A percentile compares a stretch with the other conserved stretches of the same genome.
Evolutionary conservation across 2,888 invertebrate genomes (phyloP).

Genomic region (Hemistola chrysoprasaria): DNA sequence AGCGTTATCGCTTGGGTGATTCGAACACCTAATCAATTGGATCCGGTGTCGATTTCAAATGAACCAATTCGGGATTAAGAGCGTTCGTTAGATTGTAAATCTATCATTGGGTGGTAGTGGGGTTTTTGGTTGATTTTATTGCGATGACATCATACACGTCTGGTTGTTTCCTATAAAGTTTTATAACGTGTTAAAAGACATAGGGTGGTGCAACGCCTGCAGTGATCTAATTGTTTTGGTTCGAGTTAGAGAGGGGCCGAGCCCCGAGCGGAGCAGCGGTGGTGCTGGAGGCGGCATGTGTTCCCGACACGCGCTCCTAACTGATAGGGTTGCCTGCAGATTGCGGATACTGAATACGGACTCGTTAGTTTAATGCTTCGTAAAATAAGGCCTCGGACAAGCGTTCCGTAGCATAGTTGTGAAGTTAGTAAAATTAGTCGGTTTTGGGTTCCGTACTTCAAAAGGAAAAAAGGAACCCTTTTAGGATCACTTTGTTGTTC

Average conservation of each 20-base stretch:
- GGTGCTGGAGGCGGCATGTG: constrained; percentile 41
- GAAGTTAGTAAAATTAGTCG: constrained; percentile 27
- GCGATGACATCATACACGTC: constrained; percentile 22
- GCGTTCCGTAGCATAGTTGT: constrained; percentile 22
- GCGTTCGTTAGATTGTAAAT: constrained; percentile 32
- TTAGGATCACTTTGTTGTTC: constrained; percentile 11
- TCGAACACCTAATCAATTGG: constrained; percentile 57
- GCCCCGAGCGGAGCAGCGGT: constrained; percentile 29
- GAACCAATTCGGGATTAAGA: constrained; percentile 39
- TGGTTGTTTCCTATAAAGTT: constrained; percentile 37
- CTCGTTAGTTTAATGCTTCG: constrained; percentile 49
- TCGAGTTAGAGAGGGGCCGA: constrained; percentile 39
- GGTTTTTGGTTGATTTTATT: constrained; percentile 28
- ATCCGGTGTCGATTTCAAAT: constrained; percentile 50
- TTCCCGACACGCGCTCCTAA: constrained; percentile 33
- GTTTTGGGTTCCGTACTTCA: too few relatives aligned
- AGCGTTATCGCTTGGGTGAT: constrained; percentile 47
- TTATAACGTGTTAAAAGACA: constrained; percentile 51
- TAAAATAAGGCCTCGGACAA: constrained; percentile 39
- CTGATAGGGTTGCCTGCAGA: constrained; percentile 57
- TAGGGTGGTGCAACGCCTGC: constrained; percentile 30
- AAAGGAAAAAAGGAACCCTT: too few relatives aligned
- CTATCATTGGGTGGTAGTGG: constrained; percentile 24
- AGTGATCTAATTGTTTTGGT: constrained; percentile 68
- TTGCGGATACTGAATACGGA: constrained; percentile 41